Evolutionary conservation across 2,888 invertebrate species (phyloP), one percentile per base, ranked within the genome.

Genomic region (Dryadula phaetusa): DNA sequence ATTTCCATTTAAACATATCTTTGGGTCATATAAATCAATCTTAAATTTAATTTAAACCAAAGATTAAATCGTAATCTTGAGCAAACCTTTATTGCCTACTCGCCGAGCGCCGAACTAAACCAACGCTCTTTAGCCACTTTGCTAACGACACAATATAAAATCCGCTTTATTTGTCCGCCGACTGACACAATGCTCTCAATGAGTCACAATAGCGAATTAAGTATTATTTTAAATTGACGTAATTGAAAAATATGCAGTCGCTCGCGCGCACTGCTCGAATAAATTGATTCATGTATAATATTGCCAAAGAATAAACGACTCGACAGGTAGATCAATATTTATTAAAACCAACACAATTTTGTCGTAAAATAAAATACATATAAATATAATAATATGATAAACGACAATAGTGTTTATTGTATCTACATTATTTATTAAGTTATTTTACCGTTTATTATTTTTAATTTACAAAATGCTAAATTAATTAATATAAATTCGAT

Each of bases 161-260:
- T 77, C 76, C 73, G 76, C 82, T 77, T 78, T 79, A 80, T 78
- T 79, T 79, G 77, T 74, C 75, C 72, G 81, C 80, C 80, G 79
- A 79, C 84, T 86, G 89, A 85, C 89, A 89, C 89, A 89, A 88
- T 87, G 86, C 85, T 87, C 88, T 77, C 84, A 86, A 85, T 91
- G 92, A 91, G 83, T 91, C 92, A 92, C 90, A 87, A 91, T 90
- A 86, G 90, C 90, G 81, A 92, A 92, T 91, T 92, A 92, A 90
- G 91, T 89, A 92, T 92, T 92, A 92, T 91, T 92, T 91, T 91
- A 91, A 92, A 92, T 92, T 92, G 92, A 91, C 90, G 87, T 92
- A 92, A 92, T 92, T 92, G 92, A 88, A 91, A 92, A 92, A 92
- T 92, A 92, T 91, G 92, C 91, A 91, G 91, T 79, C 84, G 84